Evolutionary conservation across 1,140 invertebrate genomes (phyloP), one percentile per base, ranked within the genome.

Genomic region (Camponotus floridanus): DNA sequence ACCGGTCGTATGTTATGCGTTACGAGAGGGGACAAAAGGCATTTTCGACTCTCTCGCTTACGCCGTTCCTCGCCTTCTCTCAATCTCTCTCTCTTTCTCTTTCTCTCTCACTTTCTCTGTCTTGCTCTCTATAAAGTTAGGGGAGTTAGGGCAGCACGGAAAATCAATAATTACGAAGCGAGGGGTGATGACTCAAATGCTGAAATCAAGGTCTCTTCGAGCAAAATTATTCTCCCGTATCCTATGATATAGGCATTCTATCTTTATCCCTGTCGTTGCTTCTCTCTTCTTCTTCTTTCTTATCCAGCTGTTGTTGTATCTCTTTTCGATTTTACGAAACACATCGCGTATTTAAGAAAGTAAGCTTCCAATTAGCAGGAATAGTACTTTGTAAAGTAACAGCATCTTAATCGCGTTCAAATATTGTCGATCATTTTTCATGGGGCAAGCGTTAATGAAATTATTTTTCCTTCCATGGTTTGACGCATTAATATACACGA

Each of bases 111-210:
- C 89, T 87, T 88, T 92, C 88, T 92, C 91, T 89, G 61, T 78
- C 80, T 59, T 78, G 78, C 84, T 86, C 86, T 92, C 80, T 92
- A 94, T 92, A 91, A 95, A 94, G 93, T 94, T 95, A 94, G 94
- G 94, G 94, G 94, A 95, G 93, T 94, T 93, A 93, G 93, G 91
- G 90, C 90, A 93, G 90, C 89, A 86, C 87, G 91, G 94, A 95
- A 95, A 95, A 95, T 95, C 95, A 95, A 95, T 95, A 95, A 95
- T 95, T 95, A 95, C 94, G 91, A 93, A 94, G 89, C 92, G 91
- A 94, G 93, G 94, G 94, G 92, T 90, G 94, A 95, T 95, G 95
- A 95, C 94, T 95, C 94, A 94, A 95, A 95, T 94, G 92, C 91
- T 91, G 91, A 95, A 95, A 95, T 95, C 94, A 95, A 95, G 93